phyloP scores from a whole-genome alignment of 1,140 invertebrate species.

The Cotesia glomerata region DNA sequence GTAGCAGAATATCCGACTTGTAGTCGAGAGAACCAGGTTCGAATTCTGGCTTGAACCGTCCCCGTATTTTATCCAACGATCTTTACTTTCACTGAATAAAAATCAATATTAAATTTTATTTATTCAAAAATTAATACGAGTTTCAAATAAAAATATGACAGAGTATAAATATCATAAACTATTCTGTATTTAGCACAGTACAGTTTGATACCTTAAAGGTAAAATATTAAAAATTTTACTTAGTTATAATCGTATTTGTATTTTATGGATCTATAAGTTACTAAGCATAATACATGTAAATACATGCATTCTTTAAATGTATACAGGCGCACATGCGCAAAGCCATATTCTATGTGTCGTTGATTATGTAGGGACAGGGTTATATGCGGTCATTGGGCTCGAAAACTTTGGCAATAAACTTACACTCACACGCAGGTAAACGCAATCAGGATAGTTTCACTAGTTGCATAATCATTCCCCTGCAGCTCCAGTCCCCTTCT shows the following conservation, averaged over 20 bases:
- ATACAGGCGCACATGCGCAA: slow-evolving; percentile 2
- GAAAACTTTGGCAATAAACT: slow-evolving; percentile 65
- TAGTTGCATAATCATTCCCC: slow-evolving; percentile 38
- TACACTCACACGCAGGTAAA: slow-evolving; percentile 51
- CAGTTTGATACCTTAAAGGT: background rate
- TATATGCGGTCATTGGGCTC: slow-evolving; percentile 62
- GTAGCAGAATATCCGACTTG: too few species aligned
- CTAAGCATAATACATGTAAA: too few species aligned
- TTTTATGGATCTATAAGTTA: background rate
- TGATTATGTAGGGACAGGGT: slow-evolving; percentile 54
- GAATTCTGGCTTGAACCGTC: too few species aligned
- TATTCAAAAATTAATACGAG: too few species aligned
- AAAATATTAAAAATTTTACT: background rate
- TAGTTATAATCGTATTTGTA: background rate
- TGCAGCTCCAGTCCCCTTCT: background rate
- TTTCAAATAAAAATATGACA: too few species aligned
- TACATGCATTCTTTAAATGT: too few species aligned
- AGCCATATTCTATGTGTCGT: background rate
- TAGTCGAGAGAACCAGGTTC: too few species aligned
- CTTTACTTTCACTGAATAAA: too few species aligned
- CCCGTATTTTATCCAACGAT: too few species aligned
- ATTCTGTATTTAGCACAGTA: too few species aligned
- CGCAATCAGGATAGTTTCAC: slow-evolving; percentile 53
- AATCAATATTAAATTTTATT: too few species aligned
- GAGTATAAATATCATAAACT: too few species aligned